These are phyloP conservation scores for Lepus timidus DNA, from an alignment of 2,113 vertebrate genomes.

Conservation along the genomic window DNA sequence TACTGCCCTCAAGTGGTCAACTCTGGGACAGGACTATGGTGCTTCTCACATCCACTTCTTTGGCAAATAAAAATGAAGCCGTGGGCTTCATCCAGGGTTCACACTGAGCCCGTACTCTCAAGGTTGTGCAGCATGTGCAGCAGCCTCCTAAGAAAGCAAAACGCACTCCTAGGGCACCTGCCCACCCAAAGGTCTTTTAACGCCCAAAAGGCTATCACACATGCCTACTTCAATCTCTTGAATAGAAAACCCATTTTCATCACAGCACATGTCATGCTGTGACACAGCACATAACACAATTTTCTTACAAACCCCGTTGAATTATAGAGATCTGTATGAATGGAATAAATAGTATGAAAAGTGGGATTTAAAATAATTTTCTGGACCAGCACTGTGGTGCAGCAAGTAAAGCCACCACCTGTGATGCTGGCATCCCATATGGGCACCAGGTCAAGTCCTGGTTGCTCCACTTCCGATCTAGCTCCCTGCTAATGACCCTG, in stretches of 20 bases:
- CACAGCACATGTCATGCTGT: not conserved
- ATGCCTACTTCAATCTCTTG: not conserved
- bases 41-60: not conserved
- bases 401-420: no score
- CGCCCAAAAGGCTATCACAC: not conserved
- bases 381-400: not conserved
- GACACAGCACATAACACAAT: not conserved
- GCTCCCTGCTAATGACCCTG: no score
- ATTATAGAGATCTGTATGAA: not conserved
- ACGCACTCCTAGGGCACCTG: not conserved
- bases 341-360: not conserved
- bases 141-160: not conserved
- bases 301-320: not conserved
- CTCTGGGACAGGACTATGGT: not conserved
- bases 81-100: rapidly evolving
- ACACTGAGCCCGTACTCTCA: not conserved
- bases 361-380: not conserved
- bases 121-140: not conserved
- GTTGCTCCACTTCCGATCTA: no score
- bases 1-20: not conserved
- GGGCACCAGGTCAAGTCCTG: no score
- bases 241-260: not conserved
- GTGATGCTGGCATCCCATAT: no score
- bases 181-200: not conserved
- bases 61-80: not conserved